Evolutionary conservation across 2,113 vertebrate genomes (phyloP).

Genomic region (Aix galericulata): DNA sequence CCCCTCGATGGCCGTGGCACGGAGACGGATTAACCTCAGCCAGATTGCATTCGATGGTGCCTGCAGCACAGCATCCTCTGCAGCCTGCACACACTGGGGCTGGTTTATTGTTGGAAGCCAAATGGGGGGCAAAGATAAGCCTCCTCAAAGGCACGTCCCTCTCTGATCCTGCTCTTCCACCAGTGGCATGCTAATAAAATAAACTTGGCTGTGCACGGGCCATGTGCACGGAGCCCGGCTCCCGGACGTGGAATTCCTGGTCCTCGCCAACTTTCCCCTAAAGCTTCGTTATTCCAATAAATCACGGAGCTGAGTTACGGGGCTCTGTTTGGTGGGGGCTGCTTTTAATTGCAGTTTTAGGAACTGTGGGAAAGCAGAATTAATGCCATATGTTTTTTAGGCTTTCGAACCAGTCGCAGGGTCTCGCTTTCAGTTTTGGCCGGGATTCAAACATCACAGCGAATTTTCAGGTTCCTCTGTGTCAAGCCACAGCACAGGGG

Average conservation of each 20-base stretch:
- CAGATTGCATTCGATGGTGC: not conserved
- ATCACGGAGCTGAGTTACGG: constrained; percentile 54
- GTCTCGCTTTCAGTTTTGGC: constrained; percentile 62
- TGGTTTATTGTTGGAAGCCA: not conserved
- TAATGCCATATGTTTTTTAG: constrained; percentile 70
- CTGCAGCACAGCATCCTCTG: not conserved
- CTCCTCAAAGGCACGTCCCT: constrained; percentile 11
- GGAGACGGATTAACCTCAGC: not conserved
- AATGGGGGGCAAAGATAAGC: constrained; percentile 47
- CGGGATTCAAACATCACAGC: constrained; percentile 46
- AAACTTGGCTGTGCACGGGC: not conserved
- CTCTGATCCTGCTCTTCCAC: not conserved
- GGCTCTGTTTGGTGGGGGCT: constrained; percentile 60
- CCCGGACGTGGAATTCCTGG: constrained; percentile 11
- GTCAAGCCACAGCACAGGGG: not conserved
- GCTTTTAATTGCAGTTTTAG: constrained; percentile 73
- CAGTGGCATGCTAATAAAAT: not conserved
- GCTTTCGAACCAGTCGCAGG: constrained; percentile 28
- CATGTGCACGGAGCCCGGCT: rapidly evolving
- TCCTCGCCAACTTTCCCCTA: constrained; percentile 59
- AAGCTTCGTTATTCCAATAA: constrained; percentile 60
- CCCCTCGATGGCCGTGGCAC: rapidly evolving
- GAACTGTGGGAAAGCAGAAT: constrained; percentile 72
- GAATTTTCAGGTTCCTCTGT: constrained; percentile 64
- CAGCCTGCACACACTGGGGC: not conserved